Evolutionary conservation across 1,140 invertebrate species (phyloP).

Genomic region (Plectus sambesii): DNA sequence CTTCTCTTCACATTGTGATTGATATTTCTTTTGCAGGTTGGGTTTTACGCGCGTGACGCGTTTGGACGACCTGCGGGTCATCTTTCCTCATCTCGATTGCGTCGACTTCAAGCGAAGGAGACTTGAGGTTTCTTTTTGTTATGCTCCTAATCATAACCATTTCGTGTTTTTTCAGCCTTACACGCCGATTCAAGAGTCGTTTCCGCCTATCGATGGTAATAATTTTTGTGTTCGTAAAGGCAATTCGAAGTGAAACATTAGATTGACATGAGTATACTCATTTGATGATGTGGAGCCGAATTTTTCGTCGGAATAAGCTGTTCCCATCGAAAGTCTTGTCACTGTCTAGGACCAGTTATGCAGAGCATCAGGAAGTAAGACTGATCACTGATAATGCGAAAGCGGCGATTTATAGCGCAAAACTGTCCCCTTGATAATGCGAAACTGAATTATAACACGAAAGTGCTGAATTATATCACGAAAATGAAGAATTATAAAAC

Average conservation of each 20-base stretch:
- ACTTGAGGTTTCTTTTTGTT: constrained; percentile 43
- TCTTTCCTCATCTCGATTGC: constrained; percentile 60
- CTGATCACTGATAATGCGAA: no score
- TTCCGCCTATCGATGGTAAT: no score
- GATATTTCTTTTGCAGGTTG: constrained; percentile 48
- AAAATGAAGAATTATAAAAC: no score
- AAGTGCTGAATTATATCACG: no score
- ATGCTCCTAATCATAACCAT: constrained; percentile 29
- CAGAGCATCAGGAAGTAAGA: no score
- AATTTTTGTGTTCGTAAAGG: no score
- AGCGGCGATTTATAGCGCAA: no score
- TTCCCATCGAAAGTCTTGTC: constrained; percentile 16
- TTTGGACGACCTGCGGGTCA: constrained; percentile 55
- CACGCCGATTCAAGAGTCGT: no score
- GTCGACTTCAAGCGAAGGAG: constrained; percentile 57
- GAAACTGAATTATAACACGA: no score
- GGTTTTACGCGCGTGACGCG: constrained; percentile 58
- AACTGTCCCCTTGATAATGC: no score
- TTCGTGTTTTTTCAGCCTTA: not conserved
- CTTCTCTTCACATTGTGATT: no score
- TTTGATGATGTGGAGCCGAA: constrained; percentile 7
- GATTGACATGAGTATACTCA: not conserved
- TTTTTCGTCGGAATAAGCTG: constrained; percentile 6
- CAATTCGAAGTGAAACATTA: not conserved
- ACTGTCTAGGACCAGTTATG: constrained; percentile 1